A percentile compares a stretch with the other conserved stretches of the same genome.
Evolutionary conservation across 2,113 vertebrate genomes (phyloP).

Genomic region (Actinemys pallida): DNA sequence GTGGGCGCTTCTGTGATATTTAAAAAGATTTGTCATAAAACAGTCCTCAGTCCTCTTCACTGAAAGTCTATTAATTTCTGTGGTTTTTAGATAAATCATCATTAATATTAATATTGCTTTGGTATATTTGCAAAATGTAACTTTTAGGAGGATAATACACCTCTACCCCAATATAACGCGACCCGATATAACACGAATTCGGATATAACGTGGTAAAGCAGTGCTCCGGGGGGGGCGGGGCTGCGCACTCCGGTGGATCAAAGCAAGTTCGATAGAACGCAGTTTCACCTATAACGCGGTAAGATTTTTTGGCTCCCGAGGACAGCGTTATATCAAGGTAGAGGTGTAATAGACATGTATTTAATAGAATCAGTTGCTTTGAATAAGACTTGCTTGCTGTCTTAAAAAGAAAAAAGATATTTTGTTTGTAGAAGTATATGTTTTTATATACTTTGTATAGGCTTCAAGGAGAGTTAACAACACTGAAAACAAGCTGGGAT

Average conservation of each 20-base stretch:
- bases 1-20: not conserved
- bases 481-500: conserved; percentile 75
- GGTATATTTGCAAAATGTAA: not conserved
- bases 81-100: not conserved
- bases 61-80: not conserved
- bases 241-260: no score
- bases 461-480: conserved; percentile 72
- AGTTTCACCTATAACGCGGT: no score
- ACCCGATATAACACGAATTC: no score
- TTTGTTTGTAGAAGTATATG: not conserved
- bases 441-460: conserved; percentile 59
- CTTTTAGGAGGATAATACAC: not conserved
- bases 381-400: not conserved
- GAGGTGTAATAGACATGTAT: not conserved
- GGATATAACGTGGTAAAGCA: no score
- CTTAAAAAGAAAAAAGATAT: not conserved
- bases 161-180: no score
- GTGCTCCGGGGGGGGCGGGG: no score
- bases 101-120: not conserved
- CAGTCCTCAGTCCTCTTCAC: not conserved
- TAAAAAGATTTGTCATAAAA: not conserved
- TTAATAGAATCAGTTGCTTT: not conserved
- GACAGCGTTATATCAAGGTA: no score
- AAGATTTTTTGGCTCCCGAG: no score
- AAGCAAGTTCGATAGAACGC: no score